Percentiles rank a stretch among this genome's conserved stretches.
Conservation (phyloP, 2,888 invertebrate species). For the Melanargia galathea region DNA sequence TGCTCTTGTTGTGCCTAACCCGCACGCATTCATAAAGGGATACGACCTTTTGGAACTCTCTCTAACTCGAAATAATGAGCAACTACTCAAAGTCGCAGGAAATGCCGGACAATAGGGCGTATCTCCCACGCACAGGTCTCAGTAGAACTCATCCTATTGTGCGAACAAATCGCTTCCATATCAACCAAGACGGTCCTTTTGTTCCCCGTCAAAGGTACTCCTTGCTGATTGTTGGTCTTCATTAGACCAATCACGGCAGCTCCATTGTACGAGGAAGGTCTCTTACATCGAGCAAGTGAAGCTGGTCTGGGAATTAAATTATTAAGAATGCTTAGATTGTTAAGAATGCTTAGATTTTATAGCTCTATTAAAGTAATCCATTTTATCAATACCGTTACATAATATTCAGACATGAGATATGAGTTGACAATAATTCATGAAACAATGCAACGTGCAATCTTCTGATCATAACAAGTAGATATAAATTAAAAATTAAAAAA, state of each 20-base stretch:
- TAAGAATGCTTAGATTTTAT: not conserved
- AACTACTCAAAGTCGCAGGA: too few relatives aligned
- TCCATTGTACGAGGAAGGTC: constrained; percentile 5
- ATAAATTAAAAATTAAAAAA: too few relatives aligned
- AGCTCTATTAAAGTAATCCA: not conserved
- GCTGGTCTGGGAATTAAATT: not conserved
- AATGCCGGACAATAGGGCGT: not conserved
- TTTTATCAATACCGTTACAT: too few relatives aligned
- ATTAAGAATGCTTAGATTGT: not conserved
- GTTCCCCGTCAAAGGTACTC: constrained; percentile 9
- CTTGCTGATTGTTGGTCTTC: constrained; percentile 9
- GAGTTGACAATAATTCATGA: too few relatives aligned
- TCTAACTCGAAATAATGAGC: constrained; percentile 16
- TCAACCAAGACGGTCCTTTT: constrained; percentile 9
- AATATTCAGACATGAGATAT: too few relatives aligned
- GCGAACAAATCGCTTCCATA: constrained; percentile 6
- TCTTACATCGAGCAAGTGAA: not conserved
- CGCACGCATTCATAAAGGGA: too few relatives aligned
- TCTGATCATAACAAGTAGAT: too few relatives aligned
- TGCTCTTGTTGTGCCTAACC: too few relatives aligned
- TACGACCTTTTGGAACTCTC: too few relatives aligned
- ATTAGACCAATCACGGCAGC: constrained; percentile 5
- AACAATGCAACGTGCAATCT: too few relatives aligned
- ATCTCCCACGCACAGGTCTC: constrained; percentile 11
- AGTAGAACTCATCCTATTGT: not conserved